Conservation (phyloP, 2,888 invertebrate genomes). For the Noctua fimbriata region DNA sequence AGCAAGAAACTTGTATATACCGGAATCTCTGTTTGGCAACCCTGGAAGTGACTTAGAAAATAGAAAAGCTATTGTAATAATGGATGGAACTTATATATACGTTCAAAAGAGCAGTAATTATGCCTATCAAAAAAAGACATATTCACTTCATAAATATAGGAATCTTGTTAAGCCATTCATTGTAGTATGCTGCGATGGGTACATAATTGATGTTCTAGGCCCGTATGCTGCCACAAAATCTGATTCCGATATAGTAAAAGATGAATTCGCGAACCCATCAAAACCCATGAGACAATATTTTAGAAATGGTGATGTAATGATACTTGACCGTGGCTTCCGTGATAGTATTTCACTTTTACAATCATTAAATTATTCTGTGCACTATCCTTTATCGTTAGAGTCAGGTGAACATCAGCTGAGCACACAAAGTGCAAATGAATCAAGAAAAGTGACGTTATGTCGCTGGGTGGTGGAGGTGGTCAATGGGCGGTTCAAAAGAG, state of each 20-base stretch:
- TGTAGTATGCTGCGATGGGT: not conserved
- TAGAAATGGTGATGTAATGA: not conserved
- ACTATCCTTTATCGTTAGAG: slow-evolving; percentile 1
- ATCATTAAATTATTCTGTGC: not conserved
- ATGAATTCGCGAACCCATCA: no score
- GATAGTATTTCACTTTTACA: not conserved
- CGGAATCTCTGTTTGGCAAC: slow-evolving; percentile 4
- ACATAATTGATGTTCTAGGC: not conserved
- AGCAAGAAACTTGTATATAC: not conserved
- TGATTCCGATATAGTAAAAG: no score
- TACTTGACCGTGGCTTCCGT: not conserved
- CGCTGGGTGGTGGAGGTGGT: slow-evolving; percentile 14
- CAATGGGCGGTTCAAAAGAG: slow-evolving; percentile 6
- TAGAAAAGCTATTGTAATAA: not conserved
- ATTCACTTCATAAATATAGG: not conserved
- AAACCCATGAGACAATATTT: not conserved
- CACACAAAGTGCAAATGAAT: not conserved
- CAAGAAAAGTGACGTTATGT: not conserved
- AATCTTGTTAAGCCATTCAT: not conserved
- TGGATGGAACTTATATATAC: no score
- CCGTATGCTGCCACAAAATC: no score
- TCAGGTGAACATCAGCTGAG: slow-evolving; percentile 24
- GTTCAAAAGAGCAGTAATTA: no score
- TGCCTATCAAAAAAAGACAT: no score
- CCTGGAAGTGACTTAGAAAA: not conserved